A percentile compares a stretch with the other conserved stretches of the same genome.
Evolutionary conservation across 2,797 vertebrate genomes (phyloP).

Genomic region (Sciurus vulgaris): DNA sequence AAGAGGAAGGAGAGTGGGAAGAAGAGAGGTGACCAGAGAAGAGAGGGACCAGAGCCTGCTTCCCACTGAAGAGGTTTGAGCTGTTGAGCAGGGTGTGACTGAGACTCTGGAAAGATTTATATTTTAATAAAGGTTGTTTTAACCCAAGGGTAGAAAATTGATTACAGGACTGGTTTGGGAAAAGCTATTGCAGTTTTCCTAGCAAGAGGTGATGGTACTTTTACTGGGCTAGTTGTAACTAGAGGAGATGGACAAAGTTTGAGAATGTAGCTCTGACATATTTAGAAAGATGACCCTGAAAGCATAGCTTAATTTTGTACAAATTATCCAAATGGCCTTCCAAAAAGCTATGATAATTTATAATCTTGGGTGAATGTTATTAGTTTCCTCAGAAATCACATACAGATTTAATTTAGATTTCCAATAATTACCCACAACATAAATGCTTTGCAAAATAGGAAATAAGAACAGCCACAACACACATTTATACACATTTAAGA

Average conservation of each 20-base stretch:
- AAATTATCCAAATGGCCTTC: background rate
- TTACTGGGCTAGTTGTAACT: background rate
- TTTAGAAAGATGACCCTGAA: background rate
- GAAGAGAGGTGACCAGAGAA: background rate
- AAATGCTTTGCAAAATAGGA: background rate
- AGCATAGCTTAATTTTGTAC: background rate
- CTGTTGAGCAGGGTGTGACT: background rate
- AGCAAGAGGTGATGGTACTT: background rate
- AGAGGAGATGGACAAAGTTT: background rate
- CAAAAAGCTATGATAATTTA: background rate
- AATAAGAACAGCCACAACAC: background rate
- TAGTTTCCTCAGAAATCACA: conserved; percentile 17
- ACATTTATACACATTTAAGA: background rate
- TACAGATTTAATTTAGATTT: background rate
- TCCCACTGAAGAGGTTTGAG: no score
- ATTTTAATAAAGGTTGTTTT: background rate
- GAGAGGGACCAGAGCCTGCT: background rate
- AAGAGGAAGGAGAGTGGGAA: background rate
- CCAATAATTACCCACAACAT: background rate
- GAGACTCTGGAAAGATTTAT: background rate
- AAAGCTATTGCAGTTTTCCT: background rate
- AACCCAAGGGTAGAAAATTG: background rate
- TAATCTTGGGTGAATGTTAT: background rate
- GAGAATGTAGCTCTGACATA: background rate
- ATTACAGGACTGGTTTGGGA: background rate